Percentiles rank a stretch among this genome's conserved stretches.
These are phyloP conservation scores for Pterostichus niger DNA, from an alignment of 2,888 invertebrate species.

Conservation along the genomic window DNA sequence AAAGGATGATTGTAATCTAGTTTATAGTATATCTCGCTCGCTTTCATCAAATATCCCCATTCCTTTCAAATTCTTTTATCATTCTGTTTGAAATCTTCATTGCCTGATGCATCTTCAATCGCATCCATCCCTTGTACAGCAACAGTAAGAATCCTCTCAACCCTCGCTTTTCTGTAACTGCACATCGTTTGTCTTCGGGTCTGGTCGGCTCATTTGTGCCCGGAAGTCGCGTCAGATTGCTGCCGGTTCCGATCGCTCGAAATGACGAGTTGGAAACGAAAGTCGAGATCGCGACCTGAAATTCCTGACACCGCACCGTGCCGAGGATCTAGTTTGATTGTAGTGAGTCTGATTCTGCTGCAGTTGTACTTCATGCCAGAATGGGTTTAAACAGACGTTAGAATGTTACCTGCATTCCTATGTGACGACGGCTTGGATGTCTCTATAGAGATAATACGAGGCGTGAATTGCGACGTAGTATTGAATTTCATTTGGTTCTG, in stretches of 20 bases:
- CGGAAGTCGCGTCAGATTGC: slow-evolving; percentile 50
- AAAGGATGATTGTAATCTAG: no score
- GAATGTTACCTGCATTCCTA: slow-evolving; percentile 7
- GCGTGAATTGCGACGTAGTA: no score
- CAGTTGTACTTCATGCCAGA: background rate
- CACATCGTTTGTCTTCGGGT: slow-evolving; percentile 50
- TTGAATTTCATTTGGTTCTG: no score
- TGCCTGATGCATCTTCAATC: no score
- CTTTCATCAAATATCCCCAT: no score
- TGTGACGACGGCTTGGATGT: no score
- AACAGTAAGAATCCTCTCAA: no score
- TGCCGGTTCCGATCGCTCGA: slow-evolving; percentile 49
- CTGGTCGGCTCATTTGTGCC: slow-evolving; percentile 47
- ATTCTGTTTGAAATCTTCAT: no score
- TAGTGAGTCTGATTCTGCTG: background rate
- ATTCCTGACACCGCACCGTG: background rate
- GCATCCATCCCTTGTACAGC: no score
- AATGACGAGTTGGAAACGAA: background rate
- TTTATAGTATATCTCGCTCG: no score
- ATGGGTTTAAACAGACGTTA: background rate
- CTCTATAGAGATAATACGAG: no score
- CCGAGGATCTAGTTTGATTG: background rate
- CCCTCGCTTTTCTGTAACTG: background rate
- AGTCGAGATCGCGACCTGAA: background rate
- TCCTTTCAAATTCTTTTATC: no score